Evolutionary conservation across 2,113 vertebrate genomes (phyloP).

Genomic region (Grantiella picta): DNA sequence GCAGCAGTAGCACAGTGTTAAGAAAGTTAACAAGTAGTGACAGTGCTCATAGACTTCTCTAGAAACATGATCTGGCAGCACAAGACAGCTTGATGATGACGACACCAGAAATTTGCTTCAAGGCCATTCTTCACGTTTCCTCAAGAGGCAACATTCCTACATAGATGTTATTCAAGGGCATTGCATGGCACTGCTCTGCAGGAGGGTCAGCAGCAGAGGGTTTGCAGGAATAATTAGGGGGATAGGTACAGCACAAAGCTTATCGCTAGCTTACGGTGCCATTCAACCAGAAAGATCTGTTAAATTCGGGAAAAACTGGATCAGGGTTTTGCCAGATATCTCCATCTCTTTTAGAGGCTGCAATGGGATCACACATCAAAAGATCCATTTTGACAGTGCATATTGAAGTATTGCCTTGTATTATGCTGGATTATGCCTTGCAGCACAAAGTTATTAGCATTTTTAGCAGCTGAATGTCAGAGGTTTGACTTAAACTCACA

Average conservation of each 20-base stretch:
- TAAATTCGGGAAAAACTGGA: not conserved
- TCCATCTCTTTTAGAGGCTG: not conserved
- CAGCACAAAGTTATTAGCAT: not conserved
- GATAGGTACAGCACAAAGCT: not conserved
- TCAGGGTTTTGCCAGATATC: not conserved
- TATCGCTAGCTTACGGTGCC: not conserved
- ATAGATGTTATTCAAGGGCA: not conserved
- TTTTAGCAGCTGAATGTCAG: not conserved
- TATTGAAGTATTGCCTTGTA: not conserved
- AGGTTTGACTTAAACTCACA: not conserved
- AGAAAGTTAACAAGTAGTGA: conserved; percentile 5
- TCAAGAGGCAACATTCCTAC: not conserved
- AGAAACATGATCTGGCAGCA: not conserved
- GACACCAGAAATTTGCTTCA: not conserved
- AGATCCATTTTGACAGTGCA: conserved; percentile 24
- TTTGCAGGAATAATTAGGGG: not conserved
- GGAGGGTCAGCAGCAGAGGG: not conserved
- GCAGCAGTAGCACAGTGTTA: not conserved
- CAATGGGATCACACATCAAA: not conserved
- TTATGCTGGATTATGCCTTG: not conserved
- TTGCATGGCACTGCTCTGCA: not conserved
- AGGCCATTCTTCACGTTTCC: not conserved
- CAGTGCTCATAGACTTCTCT: not conserved
- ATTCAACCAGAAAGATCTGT: not conserved
- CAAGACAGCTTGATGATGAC: not conserved